Evolutionary conservation across 2,797 vertebrate genomes (phyloP), one percentile per base, ranked within the genome.

Genomic region (Pangasius macronema): DNA sequence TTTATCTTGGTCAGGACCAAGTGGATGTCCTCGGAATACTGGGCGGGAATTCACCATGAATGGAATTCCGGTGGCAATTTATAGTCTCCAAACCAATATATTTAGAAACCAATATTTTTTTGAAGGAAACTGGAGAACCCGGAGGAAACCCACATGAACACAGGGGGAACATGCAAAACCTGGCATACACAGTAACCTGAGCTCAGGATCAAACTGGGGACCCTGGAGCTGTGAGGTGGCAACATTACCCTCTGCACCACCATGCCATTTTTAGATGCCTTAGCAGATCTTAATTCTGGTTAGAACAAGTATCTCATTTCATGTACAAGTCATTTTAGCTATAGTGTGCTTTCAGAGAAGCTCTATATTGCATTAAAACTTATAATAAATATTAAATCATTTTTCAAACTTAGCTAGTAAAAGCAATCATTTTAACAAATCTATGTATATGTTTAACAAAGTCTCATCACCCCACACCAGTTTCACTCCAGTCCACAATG

Each of bases 401-500:
- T 30, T 5, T 65, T 30, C 27, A 61, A 42, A 13, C 10, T 24
- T 27, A 36, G n/a, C 24, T 63, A 16, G 36, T 8, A 63, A 63
- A 82, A 82, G 13, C 79, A 55, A n/a, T 6, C 20, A 51, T 46
- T 49, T 65, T 9, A 46, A 82, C 13, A 65, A 36, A 82, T 76
- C 61, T 76, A 39, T n/a, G 67, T 70, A 30, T 67, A 30, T 59
- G 72, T 84, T 55, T 72, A 70, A 33, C 49, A 84, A 57, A 55
- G 11, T 73, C 30, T 61, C 49, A 84, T 84, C 82, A 84, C n/a
- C 82, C 65, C 77, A 86, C 49, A 82, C 36, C 6, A 13, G 22
- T 83, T 88, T 82, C 84, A 88, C 84, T 83, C 80, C 87, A 86
- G 84, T 88, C 84, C 70, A 83, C 79, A 85, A 46, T 77, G 49